These are phyloP conservation scores for Meda fulgida DNA, from an alignment of 2,797 vertebrate genomes.

Conservation along the genomic window DNA sequence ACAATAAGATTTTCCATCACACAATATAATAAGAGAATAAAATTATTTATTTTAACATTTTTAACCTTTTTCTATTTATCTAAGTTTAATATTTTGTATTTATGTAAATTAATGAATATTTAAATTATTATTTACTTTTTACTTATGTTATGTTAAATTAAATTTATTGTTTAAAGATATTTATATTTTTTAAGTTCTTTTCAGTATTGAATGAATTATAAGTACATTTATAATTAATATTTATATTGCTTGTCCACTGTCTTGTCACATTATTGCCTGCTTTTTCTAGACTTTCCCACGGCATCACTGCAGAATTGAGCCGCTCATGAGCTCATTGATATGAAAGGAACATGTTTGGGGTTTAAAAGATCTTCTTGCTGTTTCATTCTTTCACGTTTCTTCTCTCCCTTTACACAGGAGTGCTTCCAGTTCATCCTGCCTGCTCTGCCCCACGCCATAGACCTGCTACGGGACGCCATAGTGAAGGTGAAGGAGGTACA, in stretches of 20 bases:
- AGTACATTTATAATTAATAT: background rate
- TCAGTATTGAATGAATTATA: background rate
- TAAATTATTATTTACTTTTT: background rate
- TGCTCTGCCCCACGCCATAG: slow-evolving; percentile 97
- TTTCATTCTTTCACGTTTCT: background rate
- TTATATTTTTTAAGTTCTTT: background rate
- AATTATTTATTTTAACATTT: background rate
- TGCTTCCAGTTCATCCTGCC: slow-evolving; percentile 99
- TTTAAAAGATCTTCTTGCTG: background rate
- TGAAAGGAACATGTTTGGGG: background rate
- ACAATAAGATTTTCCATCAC: background rate
- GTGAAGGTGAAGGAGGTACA: slow-evolving; percentile 95
- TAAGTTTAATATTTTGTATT: background rate
- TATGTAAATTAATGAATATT: background rate
- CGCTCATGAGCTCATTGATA: background rate
- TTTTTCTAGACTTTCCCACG: background rate
- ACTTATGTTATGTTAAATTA: background rate
- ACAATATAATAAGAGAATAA: background rate
- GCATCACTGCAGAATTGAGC: background rate
- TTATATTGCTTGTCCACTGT: background rate
- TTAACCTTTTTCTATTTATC: background rate
- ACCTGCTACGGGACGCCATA: slow-evolving; percentile 93
- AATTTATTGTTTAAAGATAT: background rate
- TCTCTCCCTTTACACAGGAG: slow-evolving; percentile 80
- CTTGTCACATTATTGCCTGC: background rate